Evolutionary conservation across 92 coral and sea anemone genomes (phyloP), one percentile per base, ranked within the genome.

Genomic region (Porites divaricata): DNA sequence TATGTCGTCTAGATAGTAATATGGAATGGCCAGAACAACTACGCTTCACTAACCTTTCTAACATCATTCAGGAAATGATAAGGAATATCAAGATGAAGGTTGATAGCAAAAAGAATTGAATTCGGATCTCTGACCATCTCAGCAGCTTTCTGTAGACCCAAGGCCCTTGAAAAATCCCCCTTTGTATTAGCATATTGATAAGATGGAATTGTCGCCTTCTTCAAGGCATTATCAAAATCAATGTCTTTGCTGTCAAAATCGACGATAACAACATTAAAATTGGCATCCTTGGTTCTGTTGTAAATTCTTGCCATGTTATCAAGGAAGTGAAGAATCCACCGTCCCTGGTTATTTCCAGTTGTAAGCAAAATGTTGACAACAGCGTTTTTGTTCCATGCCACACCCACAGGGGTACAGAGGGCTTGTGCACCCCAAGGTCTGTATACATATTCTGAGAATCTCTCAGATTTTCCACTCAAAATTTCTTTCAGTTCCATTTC

Each of bases 281-380:
- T 86, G 23, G 25, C 19, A 75, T 96, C 98, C 68, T 90, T 85
- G 9, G 98, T 94, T 35, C 85, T 86, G 24, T 75, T 78, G 63
- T 88, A 86, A 70, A 96, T 93, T 75, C 88, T 84, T 28, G 89
- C 93, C 86, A 96, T 89, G 79, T 86, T 91, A 74, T 94, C 83
- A 19, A 96, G 91, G 35, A 96, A 94, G 79, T 94, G 98, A 15
- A 90, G 89, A 20, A 96, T 94, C 99, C 99, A 96, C 24, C 89
- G 79, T 66, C 92, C 98, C 69, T 96, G 99, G 63, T 93, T 89
- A 16, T 94, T 92, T 21, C 99, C 99, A 23, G 93, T 86, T 6
- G 96, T 91, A 1, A 96, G 76, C 6, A 96, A 49, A 61, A 96
- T 86, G 79, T 96, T 90, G 5, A 96, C 92, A n/a, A 88, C 78